Evolutionary conservation across 2,797 vertebrate genomes (phyloP), one percentile per base, ranked within the genome.

Genomic region (Phataginus tetradactyla): DNA sequence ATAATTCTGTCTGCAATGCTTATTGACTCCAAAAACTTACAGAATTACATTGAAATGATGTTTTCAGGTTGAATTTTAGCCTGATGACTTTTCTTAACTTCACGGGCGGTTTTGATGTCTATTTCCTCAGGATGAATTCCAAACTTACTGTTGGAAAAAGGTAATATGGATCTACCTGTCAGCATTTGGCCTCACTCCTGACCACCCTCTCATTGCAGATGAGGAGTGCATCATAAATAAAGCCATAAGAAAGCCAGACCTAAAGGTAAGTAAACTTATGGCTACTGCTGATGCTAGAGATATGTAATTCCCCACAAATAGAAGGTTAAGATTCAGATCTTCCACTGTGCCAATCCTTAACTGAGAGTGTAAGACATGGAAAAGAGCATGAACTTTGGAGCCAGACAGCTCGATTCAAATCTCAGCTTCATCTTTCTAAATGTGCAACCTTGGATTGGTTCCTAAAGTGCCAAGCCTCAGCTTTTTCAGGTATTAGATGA

Each of bases 121-220:
- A 9, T 95, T 97, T 13, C 79, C 53, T 78, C 96, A 99, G 99
- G 99, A 99, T 97, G 98, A 99, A 96, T 99, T 98, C 96, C 98
- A 51, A 42, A 96, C 88, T 96, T 99, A 98, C 51, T 98, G 98
- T 91, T 74, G 97, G 96, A 98, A 99, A 93, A 97, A 97, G 59
- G 98, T 99, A 42, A 94, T 45, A 2, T 98, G 98, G 98, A 97
- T 98, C 89, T 96, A 97, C 80, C 91, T 99, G 71, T 97, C 98
- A 57, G 75, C 96, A 0, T 34, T 96, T 88, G 63, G 7, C 37
- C 94, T 95, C 37, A 95, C 49, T 74, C 92, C 75, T 0, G 96
- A 98, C 78, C 95, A 96, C 86, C 86, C 95, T 93, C 7, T 91
- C 64, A 20, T 96, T 92, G 55, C 95, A 32, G 98, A 98, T 61